phyloP scores from a whole-genome alignment of 2,797 vertebrate species.

The Argya squamiceps region DNA sequence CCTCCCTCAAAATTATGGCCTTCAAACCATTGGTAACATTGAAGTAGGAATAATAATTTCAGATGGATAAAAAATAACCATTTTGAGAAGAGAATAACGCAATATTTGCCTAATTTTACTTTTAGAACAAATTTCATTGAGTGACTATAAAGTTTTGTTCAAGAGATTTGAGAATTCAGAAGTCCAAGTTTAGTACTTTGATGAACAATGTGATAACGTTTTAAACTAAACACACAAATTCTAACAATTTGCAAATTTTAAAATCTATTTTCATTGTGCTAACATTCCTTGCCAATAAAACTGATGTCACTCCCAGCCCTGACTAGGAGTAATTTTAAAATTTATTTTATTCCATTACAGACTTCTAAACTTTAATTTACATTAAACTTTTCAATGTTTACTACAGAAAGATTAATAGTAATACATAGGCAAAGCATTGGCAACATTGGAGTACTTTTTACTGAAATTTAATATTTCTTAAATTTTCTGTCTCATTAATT shows the following conservation, averaged over 20 bases:
- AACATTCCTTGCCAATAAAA: background rate
- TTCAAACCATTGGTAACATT: background rate
- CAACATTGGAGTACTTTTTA: background rate
- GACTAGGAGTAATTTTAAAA: background rate
- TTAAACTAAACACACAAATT: background rate
- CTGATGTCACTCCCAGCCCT: background rate
- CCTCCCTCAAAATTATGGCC: background rate
- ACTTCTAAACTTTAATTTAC: too few relatives aligned
- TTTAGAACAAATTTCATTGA: background rate
- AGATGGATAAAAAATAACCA: background rate
- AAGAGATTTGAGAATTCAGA: background rate
- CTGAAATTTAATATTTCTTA: background rate
- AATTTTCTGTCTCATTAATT: background rate
- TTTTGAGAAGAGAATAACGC: background rate
- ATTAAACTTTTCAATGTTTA: background rate
- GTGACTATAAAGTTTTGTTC: background rate
- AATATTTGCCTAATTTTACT: background rate
- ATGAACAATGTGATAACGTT: background rate
- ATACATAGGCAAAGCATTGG: background rate
- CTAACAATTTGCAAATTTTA: background rate
- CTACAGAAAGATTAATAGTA: background rate
- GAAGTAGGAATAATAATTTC: background rate
- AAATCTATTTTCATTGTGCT: background rate
- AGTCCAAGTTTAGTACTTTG: background rate
- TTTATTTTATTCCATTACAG: background rate